Conservation (phyloP, 2,888 invertebrate species). For the Anoncus sp. region DNA sequence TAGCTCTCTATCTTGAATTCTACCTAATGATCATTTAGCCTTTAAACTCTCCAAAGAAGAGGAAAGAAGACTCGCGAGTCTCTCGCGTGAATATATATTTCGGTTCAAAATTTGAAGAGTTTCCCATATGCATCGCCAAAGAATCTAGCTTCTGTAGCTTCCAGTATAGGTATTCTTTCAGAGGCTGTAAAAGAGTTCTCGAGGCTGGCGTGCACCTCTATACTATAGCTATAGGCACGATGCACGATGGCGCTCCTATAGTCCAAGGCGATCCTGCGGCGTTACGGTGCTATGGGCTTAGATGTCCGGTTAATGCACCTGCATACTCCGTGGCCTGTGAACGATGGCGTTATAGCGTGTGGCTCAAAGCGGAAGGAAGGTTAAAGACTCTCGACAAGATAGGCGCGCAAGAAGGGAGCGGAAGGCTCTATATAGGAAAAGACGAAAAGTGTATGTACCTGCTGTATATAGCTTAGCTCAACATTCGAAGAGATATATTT, state of each 20-base stretch:
- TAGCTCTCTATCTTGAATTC: neutral
- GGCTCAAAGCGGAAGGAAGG: conserved; percentile 52
- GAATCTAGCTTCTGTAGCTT: neutral
- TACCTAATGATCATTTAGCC: conserved; percentile 16
- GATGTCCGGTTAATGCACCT: conserved; percentile 82
- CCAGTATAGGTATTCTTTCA: neutral
- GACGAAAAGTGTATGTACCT: neutral
- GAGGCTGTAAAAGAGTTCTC: conserved; percentile 24
- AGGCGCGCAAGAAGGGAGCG: conserved; percentile 25
- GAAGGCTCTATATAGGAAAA: conserved; percentile 14
- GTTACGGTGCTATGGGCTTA: conserved; percentile 76
- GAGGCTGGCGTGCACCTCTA: conserved; percentile 12
- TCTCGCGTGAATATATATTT: neutral
- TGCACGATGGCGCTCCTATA: conserved; percentile 42
- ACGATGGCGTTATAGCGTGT: conserved; percentile 67
- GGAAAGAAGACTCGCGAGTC: neutral
- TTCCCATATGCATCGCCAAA: neutral
- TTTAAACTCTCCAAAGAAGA: neutral
- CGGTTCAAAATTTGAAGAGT: neutral
- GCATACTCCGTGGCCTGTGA: conserved; percentile 76
- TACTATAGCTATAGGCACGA: conserved; percentile 45
- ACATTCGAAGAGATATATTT: neutral
- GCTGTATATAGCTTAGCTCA: too few relatives aligned
- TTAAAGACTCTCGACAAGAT: conserved; percentile 37
- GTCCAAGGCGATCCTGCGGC: conserved; percentile 66